Percentiles rank a stretch among this genome's conserved stretches.
These are phyloP conservation scores for Parasteatoda tepidariorum DNA, from an alignment of 1,140 invertebrate species.

Conservation along the genomic window DNA sequence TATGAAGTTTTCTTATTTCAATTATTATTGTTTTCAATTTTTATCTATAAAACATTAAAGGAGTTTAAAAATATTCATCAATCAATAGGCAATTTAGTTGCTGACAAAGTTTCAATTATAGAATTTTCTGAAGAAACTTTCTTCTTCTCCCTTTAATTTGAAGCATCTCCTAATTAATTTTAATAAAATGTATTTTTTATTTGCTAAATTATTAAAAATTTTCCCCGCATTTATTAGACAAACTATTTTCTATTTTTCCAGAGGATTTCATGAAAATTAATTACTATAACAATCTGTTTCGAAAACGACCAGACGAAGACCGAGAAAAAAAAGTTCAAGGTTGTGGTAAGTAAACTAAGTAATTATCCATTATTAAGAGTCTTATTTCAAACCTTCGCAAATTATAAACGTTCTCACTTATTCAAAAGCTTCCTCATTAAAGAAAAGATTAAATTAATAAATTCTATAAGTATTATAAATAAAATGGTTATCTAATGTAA, in stretches of 20 bases:
- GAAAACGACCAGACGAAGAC: slow-evolving; percentile 71
- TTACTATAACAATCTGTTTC: slow-evolving; percentile 71
- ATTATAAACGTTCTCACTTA: not conserved
- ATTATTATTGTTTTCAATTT: too few relatives aligned
- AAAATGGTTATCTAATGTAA: too few relatives aligned
- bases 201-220: too few relatives aligned
- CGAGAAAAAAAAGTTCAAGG: slow-evolving; percentile 66
- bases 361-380: not conserved
- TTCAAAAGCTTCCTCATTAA: not conserved
- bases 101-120: not conserved
- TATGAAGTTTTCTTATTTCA: too few relatives aligned
- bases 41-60: too few relatives aligned
- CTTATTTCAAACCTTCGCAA: not conserved
- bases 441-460: not conserved
- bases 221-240: too few relatives aligned
- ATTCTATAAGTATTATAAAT: not conserved
- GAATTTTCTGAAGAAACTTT: not conserved
- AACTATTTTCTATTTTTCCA: too few relatives aligned
- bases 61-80: too few relatives aligned
- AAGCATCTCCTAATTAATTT: not conserved
- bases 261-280: slow-evolving; percentile 69
- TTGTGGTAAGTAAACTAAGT: slow-evolving; percentile 62
- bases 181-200: not conserved
- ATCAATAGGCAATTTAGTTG: not conserved
- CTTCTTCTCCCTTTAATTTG: not conserved